phyloP scores from a whole-genome alignment of 2,797 vertebrate genomes.

The Dendrocincla tyrannina region DNA sequence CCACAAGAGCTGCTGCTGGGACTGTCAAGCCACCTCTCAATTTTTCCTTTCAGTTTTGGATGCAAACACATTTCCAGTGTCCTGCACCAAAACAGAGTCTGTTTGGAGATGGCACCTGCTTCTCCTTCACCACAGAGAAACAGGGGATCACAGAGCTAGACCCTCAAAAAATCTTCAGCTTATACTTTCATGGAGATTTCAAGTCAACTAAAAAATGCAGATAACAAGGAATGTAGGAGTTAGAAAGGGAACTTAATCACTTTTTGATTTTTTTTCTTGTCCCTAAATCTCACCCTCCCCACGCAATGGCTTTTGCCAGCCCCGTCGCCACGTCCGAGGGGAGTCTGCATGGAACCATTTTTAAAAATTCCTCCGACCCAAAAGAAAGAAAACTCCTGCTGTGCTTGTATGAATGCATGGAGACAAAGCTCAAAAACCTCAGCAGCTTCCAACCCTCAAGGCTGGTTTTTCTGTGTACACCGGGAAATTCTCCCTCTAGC shows the following conservation, averaged over 20 bases:
- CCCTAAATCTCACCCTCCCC: neutral
- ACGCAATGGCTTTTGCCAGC: neutral
- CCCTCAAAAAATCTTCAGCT: neutral
- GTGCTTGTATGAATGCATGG: constrained; percentile 58
- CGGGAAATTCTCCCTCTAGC: constrained; percentile 47
- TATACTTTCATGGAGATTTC: constrained; percentile 9
- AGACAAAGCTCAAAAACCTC: constrained; percentile 59
- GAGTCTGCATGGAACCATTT: constrained; percentile 38
- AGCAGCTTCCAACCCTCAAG: constrained; percentile 64
- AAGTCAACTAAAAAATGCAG: constrained; percentile 30
- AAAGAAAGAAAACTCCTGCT: constrained; percentile 61
- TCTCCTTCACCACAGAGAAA: neutral
- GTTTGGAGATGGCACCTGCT: constrained; percentile 22
- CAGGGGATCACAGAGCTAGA: neutral
- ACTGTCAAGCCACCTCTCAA: constrained; percentile 23
- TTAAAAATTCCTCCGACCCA: constrained; percentile 23
- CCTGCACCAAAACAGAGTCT: neutral
- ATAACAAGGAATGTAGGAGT: constrained; percentile 31
- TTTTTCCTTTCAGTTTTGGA: neutral
- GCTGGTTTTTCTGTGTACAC: constrained; percentile 65
- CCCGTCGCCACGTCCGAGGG: neutral
- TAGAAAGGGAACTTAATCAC: neutral
- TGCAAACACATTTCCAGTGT: neutral
- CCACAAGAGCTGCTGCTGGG: constrained; percentile 12
- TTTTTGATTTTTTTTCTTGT: neutral